Conservation (phyloP, 2,113 vertebrate genomes). For the Atherinomorus stipes region DNA sequence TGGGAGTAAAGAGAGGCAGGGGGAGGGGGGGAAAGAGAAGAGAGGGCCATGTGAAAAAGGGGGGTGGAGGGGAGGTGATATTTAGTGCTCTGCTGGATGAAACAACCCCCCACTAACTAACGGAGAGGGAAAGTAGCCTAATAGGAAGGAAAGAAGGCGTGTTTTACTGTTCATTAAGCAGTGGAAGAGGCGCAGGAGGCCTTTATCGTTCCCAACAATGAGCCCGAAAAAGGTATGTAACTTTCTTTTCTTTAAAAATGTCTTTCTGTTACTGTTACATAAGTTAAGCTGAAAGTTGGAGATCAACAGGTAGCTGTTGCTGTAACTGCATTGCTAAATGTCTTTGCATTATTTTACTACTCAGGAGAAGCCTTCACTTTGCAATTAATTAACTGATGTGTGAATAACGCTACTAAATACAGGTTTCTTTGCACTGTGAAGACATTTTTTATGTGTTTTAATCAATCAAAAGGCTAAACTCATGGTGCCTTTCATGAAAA, state of each 20-base stretch:
- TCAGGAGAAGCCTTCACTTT: background rate
- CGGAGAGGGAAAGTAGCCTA: conserved; percentile 74
- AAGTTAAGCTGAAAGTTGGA: conserved; percentile 9
- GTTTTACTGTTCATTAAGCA: conserved; percentile 65
- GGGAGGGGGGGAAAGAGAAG: conserved; percentile 21
- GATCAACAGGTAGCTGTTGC: conserved; percentile 62
- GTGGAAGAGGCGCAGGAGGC: conserved; percentile 67
- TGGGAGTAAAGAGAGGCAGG: conserved; percentile 48
- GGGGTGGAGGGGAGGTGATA: conserved; percentile 75
- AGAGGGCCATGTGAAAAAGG: conserved; percentile 69
- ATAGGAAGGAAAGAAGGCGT: conserved; percentile 71
- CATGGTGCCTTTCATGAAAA: background rate
- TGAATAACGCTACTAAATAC: background rate
- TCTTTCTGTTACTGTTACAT: conserved; percentile 8
- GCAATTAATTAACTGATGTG: background rate
- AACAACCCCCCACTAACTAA: conserved; percentile 82
- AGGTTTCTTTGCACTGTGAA: background rate
- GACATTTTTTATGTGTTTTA: background rate
- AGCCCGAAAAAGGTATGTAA: conserved; percentile 73
- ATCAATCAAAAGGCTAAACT: too few species aligned
- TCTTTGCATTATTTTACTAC: background rate
- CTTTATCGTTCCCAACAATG: conserved; percentile 68
- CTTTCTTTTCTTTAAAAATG: conserved; percentile 13
- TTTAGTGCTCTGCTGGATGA: conserved; percentile 80
- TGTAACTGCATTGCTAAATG: conserved; percentile 3